A percentile compares a stretch with the other conserved stretches of the same genome.
Evolutionary conservation across 64 coral and sea anemone species (phyloP).

Genomic region (Montipora efflorescens): DNA sequence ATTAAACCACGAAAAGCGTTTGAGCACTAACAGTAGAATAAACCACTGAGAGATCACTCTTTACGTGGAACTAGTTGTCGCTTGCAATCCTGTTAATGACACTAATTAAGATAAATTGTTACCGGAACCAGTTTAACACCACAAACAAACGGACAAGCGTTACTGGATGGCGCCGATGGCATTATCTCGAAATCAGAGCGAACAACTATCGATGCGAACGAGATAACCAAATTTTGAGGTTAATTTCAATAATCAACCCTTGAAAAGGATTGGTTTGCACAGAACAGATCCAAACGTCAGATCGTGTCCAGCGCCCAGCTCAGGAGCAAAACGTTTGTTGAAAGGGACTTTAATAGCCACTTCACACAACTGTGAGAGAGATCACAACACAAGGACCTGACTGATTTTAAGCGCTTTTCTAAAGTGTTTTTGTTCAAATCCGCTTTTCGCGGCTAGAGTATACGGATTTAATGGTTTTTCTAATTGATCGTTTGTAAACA

Average conservation of each 20-base stretch:
- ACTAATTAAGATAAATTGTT: slow-evolving; percentile 97
- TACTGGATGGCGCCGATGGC: slow-evolving; percentile 80
- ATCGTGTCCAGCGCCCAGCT: background rate
- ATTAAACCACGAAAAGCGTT: background rate
- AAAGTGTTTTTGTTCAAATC: slow-evolving; percentile 67
- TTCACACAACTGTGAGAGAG: background rate
- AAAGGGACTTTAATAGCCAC: slow-evolving; percentile 39
- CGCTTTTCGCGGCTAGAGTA: slow-evolving; percentile 50
- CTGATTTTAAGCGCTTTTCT: slow-evolving; percentile 4
- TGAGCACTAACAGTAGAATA: slow-evolving; percentile 10
- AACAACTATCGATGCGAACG: slow-evolving; percentile 78
- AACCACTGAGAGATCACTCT: slow-evolving; percentile 34
- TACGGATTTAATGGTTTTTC: slow-evolving; percentile 48
- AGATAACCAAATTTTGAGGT: slow-evolving; percentile 90
- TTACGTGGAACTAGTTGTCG: slow-evolving; percentile 17
- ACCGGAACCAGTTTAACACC: slow-evolving; percentile 62
- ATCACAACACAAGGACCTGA: background rate
- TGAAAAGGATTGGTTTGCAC: slow-evolving; percentile 36
- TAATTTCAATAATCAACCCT: slow-evolving; percentile 42
- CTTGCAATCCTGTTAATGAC: slow-evolving; percentile 74
- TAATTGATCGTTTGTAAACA: slow-evolving; percentile 97
- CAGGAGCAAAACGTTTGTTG: background rate
- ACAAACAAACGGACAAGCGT: slow-evolving; percentile 62
- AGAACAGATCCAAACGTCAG: slow-evolving; percentile 21
- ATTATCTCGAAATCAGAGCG: slow-evolving; percentile 94